Conservation (phyloP, 2,113 vertebrate species). For the Coptodon rendalli region DNA sequence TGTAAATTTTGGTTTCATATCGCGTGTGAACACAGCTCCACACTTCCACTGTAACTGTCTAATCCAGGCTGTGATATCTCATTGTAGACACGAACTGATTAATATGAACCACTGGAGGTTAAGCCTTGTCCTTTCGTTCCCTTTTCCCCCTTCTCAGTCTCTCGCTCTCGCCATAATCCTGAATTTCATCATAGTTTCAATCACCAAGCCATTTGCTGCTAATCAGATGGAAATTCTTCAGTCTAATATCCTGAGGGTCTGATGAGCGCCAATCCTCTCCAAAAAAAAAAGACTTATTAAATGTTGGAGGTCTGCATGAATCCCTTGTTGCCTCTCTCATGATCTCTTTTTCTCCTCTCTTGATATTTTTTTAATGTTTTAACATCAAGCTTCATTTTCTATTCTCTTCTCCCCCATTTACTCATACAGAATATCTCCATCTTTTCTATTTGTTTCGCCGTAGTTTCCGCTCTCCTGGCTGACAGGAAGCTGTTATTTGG, state of each 20-base stretch:
- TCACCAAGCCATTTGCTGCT: background rate
- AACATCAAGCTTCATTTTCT: background rate
- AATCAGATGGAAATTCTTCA: slow-evolving; percentile 8
- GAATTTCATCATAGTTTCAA: slow-evolving; percentile 3
- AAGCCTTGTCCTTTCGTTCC: background rate
- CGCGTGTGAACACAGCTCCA: background rate
- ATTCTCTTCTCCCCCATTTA: background rate
- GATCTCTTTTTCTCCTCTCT: background rate
- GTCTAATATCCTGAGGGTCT: background rate
- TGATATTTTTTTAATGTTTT: background rate
- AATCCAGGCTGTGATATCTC: background rate
- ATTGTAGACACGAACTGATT: background rate
- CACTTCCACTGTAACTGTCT: background rate
- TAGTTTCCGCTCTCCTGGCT: background rate
- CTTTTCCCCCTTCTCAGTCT: background rate
- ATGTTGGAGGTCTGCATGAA: background rate
- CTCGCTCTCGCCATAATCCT: background rate
- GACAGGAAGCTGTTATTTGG: background rate
- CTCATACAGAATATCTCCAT: background rate
- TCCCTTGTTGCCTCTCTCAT: background rate
- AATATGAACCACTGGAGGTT: background rate
- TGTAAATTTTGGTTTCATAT: background rate
- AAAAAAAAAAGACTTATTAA: slow-evolving; percentile 13
- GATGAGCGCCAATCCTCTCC: background rate
- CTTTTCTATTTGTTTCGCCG: background rate